Evolutionary conservation across 1,140 invertebrate species (phyloP), one percentile per base, ranked within the genome.

Genomic region (Orchesella cincta): DNA sequence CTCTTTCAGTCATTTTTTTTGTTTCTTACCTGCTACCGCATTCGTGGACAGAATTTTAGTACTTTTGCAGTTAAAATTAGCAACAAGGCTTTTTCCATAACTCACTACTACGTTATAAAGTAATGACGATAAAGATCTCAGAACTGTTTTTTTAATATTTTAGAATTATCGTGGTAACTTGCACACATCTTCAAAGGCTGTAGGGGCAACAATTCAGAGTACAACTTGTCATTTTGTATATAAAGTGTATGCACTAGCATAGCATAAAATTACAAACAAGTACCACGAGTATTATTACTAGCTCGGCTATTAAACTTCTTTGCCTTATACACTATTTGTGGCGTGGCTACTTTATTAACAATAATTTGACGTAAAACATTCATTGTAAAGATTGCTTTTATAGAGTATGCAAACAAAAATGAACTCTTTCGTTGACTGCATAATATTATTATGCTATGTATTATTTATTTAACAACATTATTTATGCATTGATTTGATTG

Each of bases 401-500:
- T n/a, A n/a, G n/a, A n/a, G n/a, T n/a, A n/a, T n/a, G 8, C 39
- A 46, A 12, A 46, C 39, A 46, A 46, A 46, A 46, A 46, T 20
- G 8, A 46, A 46, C 39, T 46, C 20, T 46, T 46, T 46, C 39
- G 39, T 46, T 46, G 39, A 46, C 39, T 46, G 8, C 8, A 46
- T n/a, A n/a, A n/a, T n/a, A n/a, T n/a, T n/a, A 46, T 46, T 46
- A 46, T 46, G 39, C 20, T 12, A 46, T 46, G 20, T 12, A 12
- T 46, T 46, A 46, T 12, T 12, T 46, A 28, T 62, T 62, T 28
- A n/a, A n/a, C n/a, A n/a, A n/a, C n/a, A n/a, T n/a, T n/a, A 5
- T 8, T 31, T 67, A 67, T 67, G 62, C 62, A 67, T 67, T 67
- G 62, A 67, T 67, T 67, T 67, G 62, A 67, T 67, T 67, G 62